A percentile compares a stretch with the other conserved stretches of the same genome.
These are phyloP conservation scores for Cossypha caffra DNA, from an alignment of 2,797 vertebrate species.

Conservation along the genomic window DNA sequence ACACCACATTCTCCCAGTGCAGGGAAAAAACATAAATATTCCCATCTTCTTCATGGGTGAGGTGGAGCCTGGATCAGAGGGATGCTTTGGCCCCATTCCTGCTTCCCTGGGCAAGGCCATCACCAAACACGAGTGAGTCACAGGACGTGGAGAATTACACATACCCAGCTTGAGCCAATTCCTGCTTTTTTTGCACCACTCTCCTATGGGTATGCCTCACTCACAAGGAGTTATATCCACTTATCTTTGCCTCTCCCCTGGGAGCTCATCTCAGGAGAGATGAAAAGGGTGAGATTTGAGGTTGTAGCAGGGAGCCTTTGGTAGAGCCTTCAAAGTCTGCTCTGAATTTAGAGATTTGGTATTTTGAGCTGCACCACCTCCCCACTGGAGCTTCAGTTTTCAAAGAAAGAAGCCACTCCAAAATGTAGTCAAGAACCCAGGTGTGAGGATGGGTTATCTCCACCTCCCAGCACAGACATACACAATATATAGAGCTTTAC, in stretches of 20 bases:
- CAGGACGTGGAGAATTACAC: accelerated
- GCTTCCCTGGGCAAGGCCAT: background rate
- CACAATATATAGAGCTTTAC: accelerated
- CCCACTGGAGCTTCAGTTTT: background rate
- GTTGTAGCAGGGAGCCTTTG: background rate
- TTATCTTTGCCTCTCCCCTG: background rate
- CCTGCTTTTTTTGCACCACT: background rate
- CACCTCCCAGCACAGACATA: background rate
- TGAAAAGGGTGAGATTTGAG: background rate
- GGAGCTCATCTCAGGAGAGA: background rate
- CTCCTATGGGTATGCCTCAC: accelerated
- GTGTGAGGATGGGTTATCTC: background rate
- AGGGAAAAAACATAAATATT: background rate
- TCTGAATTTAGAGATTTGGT: background rate
- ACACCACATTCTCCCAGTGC: accelerated
- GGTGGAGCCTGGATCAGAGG: background rate
- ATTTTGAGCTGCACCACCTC: background rate
- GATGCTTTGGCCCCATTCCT: accelerated
- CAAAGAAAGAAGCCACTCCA: background rate
- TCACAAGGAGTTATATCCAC: background rate
- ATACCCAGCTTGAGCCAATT: background rate
- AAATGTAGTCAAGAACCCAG: background rate
- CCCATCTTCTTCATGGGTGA: background rate
- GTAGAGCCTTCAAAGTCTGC: background rate
- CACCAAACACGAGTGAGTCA: accelerated